Conservation (phyloP, 1,140 invertebrate species). For the Microplitis demolitor region DNA sequence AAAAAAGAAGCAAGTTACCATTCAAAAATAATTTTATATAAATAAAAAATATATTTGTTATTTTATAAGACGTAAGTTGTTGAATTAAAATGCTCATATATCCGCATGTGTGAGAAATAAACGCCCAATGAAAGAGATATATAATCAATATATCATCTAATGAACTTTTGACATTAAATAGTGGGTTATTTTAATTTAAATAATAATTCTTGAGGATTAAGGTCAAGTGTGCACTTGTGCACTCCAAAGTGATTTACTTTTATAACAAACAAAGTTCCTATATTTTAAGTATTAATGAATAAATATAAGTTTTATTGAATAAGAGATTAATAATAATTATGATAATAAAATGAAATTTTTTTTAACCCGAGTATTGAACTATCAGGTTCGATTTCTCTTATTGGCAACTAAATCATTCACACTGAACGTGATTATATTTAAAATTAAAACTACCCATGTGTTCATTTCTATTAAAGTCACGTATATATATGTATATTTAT, state of each 20-base stretch:
- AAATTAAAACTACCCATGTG: not conserved
- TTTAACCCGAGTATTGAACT: not conserved
- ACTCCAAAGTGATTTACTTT: too few species aligned
- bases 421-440: not conserved
- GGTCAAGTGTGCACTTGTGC: not conserved
- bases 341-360: not conserved
- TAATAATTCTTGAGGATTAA: not conserved
- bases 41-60: too few species aligned
- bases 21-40: too few species aligned
- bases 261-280: too few species aligned
- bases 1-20: too few species aligned
- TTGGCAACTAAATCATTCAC: conserved; percentile 43
- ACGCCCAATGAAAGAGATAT: too few species aligned
- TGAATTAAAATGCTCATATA: too few species aligned
- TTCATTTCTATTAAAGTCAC: not conserved
- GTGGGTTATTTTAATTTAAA: conserved; percentile 24
- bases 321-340: too few species aligned
- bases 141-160: not conserved
- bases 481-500: not conserved
- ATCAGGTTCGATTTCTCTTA: conserved; percentile 58
- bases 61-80: too few species aligned
- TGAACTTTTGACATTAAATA: conserved; percentile 36
- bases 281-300: too few species aligned
- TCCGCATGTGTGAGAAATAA: too few species aligned
- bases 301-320: too few species aligned